Conservation (phyloP, 1,140 invertebrate species). For the Heterodera schachtii region DNA sequence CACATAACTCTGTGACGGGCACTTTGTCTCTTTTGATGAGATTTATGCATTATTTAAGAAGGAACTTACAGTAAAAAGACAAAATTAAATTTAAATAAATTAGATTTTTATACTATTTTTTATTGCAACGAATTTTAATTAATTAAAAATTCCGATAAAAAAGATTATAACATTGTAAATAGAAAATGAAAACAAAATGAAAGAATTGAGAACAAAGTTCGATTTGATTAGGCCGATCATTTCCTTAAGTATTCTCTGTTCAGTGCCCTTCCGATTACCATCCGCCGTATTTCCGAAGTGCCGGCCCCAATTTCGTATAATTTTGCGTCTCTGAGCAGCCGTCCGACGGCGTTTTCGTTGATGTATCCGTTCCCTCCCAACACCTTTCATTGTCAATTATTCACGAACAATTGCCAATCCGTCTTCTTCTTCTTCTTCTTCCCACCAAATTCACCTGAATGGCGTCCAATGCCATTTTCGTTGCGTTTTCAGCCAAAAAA, state of each 20-base stretch:
- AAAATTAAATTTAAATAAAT: too few species aligned
- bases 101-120: too few species aligned
- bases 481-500: slow-evolving; percentile 85
- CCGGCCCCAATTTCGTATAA: slow-evolving; percentile 98
- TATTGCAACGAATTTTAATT: too few species aligned
- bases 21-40: too few species aligned
- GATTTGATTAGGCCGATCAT: background rate
- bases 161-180: too few species aligned
- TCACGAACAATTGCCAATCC: background rate
- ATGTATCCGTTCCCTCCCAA: slow-evolving; percentile 98
- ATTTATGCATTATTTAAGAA: too few species aligned
- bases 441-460: slow-evolving; percentile 78
- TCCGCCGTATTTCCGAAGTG: slow-evolving; percentile 88
- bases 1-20: too few species aligned
- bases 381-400: slow-evolving; percentile 24
- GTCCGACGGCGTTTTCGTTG: slow-evolving; percentile 93
- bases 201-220: background rate
- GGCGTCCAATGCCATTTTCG: slow-evolving; percentile 85
- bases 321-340: slow-evolving; percentile 91
- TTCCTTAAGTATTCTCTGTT: slow-evolving; percentile 77
- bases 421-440: too few species aligned
- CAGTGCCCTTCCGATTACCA: slow-evolving; percentile 85
- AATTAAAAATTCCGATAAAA: too few species aligned
- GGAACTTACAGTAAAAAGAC: too few species aligned
- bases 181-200: too few species aligned